A percentile compares a stretch with the other conserved stretches of the same genome.
phyloP scores from a whole-genome alignment of 2,888 invertebrate species.

The Trachelus iudaicus region DNA sequence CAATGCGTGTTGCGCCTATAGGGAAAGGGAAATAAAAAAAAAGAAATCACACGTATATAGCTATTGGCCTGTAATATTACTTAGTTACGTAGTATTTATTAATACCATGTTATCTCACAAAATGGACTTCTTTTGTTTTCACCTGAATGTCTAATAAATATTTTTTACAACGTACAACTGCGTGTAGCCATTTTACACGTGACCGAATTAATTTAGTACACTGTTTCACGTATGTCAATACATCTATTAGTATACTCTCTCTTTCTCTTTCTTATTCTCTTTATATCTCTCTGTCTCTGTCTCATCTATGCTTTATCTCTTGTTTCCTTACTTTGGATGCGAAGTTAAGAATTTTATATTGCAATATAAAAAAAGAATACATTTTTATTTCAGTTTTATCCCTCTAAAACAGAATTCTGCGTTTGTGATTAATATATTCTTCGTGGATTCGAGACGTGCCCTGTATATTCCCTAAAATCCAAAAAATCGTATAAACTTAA shows the following conservation, averaged over 20 bases:
- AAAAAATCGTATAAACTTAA: slow-evolving; percentile 7
- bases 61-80: slow-evolving; percentile 47
- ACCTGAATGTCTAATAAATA: slow-evolving; percentile 55
- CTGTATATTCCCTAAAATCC: slow-evolving; percentile 17
- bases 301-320: slow-evolving; percentile 1
- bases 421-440: slow-evolving; percentile 10
- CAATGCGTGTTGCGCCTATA: background rate
- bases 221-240: background rate
- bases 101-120: slow-evolving; percentile 47
- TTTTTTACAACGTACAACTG: slow-evolving; percentile 48
- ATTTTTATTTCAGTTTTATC: background rate
- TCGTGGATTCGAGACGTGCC: slow-evolving; percentile 6
- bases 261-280: slow-evolving; percentile 11
- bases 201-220: background rate
- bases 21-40: slow-evolving; percentile 3
- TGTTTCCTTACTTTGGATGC: background rate
- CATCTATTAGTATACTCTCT: background rate
- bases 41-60: slow-evolving; percentile 21
- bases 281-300: slow-evolving; percentile 7
- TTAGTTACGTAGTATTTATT: slow-evolving; percentile 62
- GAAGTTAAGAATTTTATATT: slow-evolving; percentile 6
- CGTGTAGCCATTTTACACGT: background rate
- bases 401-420: background rate
- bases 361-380: slow-evolving; percentile 2
- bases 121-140: slow-evolving; percentile 44